Evolutionary conservation across 2,113 vertebrate genomes (phyloP), one percentile per base, ranked within the genome.

Genomic region (Vidua macroura): DNA sequence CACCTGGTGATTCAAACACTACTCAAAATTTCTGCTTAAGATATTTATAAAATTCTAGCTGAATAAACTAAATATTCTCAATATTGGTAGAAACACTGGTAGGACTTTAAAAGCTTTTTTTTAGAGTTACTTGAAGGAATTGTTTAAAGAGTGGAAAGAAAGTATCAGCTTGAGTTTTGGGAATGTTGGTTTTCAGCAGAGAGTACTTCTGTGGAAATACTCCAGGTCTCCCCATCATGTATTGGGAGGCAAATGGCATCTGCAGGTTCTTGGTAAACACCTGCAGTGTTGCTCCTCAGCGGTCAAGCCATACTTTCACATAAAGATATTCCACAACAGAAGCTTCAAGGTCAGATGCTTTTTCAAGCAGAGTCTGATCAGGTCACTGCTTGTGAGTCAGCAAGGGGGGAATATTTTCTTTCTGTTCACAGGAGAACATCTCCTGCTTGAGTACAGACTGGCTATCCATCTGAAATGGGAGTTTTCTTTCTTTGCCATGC

Each of bases 281-380:
- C 73, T 80, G 48, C 90, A 90, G 37, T 33, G 48, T 63, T 78
- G 43, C 33, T 96, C 48, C 88, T 86, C 52, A 20, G 43, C 1
- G 3, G 15, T 49, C 79, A 74, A 60, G 39, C 48, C 77, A 55
- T 55, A 49, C 58, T 74, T 93, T 9, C 62, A 78, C 41, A 35
- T n/a, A 44, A 86, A 94, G 51, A 44, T 60, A 18, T 73, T 92
- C 66, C 74, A 58, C 48, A 74, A 41, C 7, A 92, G 73, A 88
- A 95, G 28, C 77, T 87, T 92, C 83, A 95, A 97, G 91, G 94
- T 92, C 95, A 95, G 74, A 82, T 23, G 53, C 25, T 84, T 93
- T 90, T 92, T 73, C 83, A 84, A 72, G 86, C 56, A 92, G 86
- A 43, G 37, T 88, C 46, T 46, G 83, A 92, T 91, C 94, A 93